These are phyloP conservation scores for Salpingus planirostris DNA, from an alignment of 2,888 invertebrate genomes.

Conservation along the genomic window DNA sequence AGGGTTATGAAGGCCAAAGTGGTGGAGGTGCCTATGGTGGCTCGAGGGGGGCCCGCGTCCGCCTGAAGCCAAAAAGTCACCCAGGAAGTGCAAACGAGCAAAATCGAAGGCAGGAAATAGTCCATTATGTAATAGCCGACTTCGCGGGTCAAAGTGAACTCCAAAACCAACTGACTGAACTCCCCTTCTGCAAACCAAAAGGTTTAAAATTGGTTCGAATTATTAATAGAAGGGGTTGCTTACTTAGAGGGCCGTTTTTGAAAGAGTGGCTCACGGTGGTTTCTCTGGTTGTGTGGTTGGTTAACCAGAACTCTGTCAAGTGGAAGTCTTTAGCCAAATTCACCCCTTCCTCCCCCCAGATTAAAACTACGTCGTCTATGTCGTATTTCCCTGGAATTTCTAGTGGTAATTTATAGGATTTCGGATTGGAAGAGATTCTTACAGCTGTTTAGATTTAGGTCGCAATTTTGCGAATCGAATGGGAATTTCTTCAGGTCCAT, in stretches of 20 bases:
- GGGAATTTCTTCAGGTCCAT: slow-evolving; percentile 82
- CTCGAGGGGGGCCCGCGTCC: slow-evolving; percentile 75
- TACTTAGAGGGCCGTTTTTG: background rate
- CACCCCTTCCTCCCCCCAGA: slow-evolving; percentile 69
- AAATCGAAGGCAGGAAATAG: slow-evolving; percentile 78
- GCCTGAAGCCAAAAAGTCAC: slow-evolving; percentile 85
- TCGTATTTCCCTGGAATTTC: slow-evolving; percentile 72
- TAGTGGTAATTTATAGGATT: background rate
- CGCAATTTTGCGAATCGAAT: slow-evolving; percentile 74
- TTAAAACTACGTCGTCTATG: slow-evolving; percentile 61
- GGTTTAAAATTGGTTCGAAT: background rate
- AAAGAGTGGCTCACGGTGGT: background rate
- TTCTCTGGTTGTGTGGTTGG: background rate
- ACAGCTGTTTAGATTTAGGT: slow-evolving; percentile 39
- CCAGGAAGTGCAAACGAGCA: slow-evolving; percentile 81
- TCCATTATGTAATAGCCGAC: slow-evolving; percentile 84
- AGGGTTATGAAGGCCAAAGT: slow-evolving; percentile 83
- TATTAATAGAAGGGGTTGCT: too few relatives aligned
- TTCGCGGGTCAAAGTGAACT: slow-evolving; percentile 69
- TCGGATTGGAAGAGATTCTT: slow-evolving; percentile 8
- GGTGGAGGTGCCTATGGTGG: slow-evolving; percentile 73
- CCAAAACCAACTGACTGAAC: slow-evolving; percentile 71
- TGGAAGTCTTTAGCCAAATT: slow-evolving; percentile 68
- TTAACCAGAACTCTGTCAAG: slow-evolving; percentile 61
- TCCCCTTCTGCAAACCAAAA: slow-evolving; percentile 57